Percentiles rank a stretch among this genome's conserved stretches.
Evolutionary conservation across 2,888 invertebrate genomes (phyloP).

Genomic region (Plutella xylostella): DNA sequence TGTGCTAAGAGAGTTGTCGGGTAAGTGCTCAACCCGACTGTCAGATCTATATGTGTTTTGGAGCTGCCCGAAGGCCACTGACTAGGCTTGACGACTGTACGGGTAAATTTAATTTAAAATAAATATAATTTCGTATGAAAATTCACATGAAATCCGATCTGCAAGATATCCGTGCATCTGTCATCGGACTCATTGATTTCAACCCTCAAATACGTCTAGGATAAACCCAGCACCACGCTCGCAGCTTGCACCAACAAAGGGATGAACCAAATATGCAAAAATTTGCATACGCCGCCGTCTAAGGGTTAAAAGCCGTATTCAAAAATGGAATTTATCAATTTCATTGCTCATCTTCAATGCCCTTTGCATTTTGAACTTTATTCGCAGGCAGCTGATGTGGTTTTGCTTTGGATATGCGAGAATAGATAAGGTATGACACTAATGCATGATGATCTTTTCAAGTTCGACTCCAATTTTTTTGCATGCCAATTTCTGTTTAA

Average conservation of each 20-base stretch:
- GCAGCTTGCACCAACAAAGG: too few relatives aligned
- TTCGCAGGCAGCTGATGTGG: neutral
- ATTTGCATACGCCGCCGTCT: constrained; percentile 59
- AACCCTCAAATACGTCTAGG: constrained; percentile 34
- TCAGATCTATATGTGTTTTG: too few relatives aligned
- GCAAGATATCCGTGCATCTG: constrained; percentile 51
- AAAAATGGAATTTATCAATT: constrained; percentile 10
- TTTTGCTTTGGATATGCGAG: constrained; percentile 3
- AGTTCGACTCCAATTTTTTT: constrained; percentile 7
- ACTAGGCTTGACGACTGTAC: too few relatives aligned
- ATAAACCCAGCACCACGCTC: constrained; percentile 25
- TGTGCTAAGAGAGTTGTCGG: too few relatives aligned
- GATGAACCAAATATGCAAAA: constrained; percentile 17
- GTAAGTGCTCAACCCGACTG: too few relatives aligned
- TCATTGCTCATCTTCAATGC: neutral
- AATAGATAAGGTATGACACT: constrained; percentile 23
- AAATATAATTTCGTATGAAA: too few relatives aligned
- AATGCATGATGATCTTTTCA: constrained; percentile 34
- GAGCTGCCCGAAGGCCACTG: too few relatives aligned
- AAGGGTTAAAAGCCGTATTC: constrained; percentile 36
- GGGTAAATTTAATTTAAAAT: too few relatives aligned
- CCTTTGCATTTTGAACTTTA: constrained; percentile 24
- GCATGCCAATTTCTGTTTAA: constrained; percentile 12
- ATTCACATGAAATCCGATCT: constrained; percentile 5
- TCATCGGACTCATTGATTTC: constrained; percentile 51